phyloP scores from a whole-genome alignment of 2,888 invertebrate genomes.

The Gerris lacustris region DNA sequence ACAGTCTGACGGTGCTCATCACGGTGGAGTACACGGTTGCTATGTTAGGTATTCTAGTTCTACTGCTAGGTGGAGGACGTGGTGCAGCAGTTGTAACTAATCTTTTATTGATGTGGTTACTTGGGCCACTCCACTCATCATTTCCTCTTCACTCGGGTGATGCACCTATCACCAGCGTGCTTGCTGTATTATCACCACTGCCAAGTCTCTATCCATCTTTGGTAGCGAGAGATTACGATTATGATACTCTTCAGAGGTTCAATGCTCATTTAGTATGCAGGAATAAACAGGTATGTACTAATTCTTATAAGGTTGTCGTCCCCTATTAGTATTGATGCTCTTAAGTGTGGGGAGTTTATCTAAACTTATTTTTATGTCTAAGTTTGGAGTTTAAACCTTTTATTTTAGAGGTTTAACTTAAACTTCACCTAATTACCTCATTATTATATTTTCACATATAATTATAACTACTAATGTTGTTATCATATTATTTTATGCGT shows the following conservation, averaged over 20 bases:
- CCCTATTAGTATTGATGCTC: no score
- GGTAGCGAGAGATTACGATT: slow-evolving; percentile 51
- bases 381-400: no score
- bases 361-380: no score
- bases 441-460: no score
- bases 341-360: no score
- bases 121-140: slow-evolving; percentile 47
- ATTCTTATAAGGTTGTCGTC: no score
- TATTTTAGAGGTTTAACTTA: no score
- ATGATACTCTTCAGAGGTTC: slow-evolving; percentile 48
- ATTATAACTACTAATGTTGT: no score
- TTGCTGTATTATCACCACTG: slow-evolving; percentile 36
- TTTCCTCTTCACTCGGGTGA: slow-evolving; percentile 56
- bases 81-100: slow-evolving; percentile 50
- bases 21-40: slow-evolving; percentile 55
- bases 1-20: slow-evolving; percentile 57
- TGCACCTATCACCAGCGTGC: slow-evolving; percentile 19
- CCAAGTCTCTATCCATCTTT: slow-evolving; percentile 58
- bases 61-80: slow-evolving; percentile 52
- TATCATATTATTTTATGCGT: no score
- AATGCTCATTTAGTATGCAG: slow-evolving; percentile 48
- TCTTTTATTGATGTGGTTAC: slow-evolving; percentile 47
- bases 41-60: slow-evolving; percentile 46
- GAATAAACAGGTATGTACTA: slow-evolving; percentile 52
- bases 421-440: no score